Evolutionary conservation across 2,888 invertebrate species (phyloP).

Genomic region (Andrena flavipes): DNA sequence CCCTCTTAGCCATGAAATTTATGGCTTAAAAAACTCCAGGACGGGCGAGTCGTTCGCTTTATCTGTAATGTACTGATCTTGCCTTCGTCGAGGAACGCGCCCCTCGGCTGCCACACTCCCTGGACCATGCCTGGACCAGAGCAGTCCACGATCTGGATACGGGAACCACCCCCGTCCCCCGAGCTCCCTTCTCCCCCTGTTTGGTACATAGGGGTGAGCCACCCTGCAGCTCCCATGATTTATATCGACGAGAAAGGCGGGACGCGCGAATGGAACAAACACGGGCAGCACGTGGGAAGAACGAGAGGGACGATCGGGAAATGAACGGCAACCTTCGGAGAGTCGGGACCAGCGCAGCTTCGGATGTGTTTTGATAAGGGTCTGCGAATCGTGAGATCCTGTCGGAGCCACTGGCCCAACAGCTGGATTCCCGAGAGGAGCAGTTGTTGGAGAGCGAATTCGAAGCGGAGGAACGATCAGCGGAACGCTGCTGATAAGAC

Average conservation of each 20-base stretch:
- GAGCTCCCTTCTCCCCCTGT: conserved; percentile 26
- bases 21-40: conserved; percentile 84
- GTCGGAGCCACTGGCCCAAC: conserved; percentile 42
- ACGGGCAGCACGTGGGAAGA: conserved; percentile 28
- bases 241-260: conserved; percentile 73
- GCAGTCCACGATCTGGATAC: conserved; percentile 70
- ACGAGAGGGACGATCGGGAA: conserved; percentile 36
- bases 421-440: conserved; percentile 54
- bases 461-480: conserved; percentile 7
- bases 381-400: conserved; percentile 62
- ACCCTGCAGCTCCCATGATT: conserved; percentile 79
- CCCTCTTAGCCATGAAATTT: conserved; percentile 78
- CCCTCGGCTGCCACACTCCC: conserved; percentile 57
- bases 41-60: conserved; percentile 81
- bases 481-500: conserved; percentile 22
- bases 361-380: conserved; percentile 72
- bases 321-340: conserved; percentile 56
- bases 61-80: conserved; percentile 85
- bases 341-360: conserved; percentile 47
- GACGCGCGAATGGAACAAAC: conserved; percentile 33
- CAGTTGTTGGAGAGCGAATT: conserved; percentile 12
- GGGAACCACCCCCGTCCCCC: conserved; percentile 66
- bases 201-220: conserved; percentile 73
- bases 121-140: conserved; percentile 70
- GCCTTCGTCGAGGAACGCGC: conserved; percentile 78